Conservation (phyloP, 2,888 invertebrate genomes). For the Phyllotreta cruciferae region DNA sequence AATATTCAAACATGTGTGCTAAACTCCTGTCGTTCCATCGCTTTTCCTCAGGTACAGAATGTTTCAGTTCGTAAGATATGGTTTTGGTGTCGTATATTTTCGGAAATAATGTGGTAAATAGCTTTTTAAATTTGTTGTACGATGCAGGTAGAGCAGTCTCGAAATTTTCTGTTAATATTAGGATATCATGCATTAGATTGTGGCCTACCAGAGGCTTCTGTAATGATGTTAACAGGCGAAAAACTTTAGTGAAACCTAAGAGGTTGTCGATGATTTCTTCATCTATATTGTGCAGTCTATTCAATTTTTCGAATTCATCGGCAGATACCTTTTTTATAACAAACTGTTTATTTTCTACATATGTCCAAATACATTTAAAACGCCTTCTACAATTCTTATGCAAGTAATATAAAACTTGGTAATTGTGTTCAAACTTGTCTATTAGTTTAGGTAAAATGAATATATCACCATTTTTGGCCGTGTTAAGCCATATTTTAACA, state of each 20-base stretch:
- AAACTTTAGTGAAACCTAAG: constrained; percentile 73
- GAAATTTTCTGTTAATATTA: constrained; percentile 77
- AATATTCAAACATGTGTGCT: constrained; percentile 67
- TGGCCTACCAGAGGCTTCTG: constrained; percentile 80
- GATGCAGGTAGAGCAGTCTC: constrained; percentile 71
- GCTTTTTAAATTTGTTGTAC: constrained; percentile 70
- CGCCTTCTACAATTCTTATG: constrained; percentile 66
- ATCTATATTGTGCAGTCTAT: constrained; percentile 59
- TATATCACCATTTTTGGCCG: constrained; percentile 46
- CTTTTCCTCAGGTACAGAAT: constrained; percentile 50
- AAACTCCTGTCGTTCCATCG: constrained; percentile 62
- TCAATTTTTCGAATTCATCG: constrained; percentile 50
- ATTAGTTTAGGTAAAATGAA: constrained; percentile 47
- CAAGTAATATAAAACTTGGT: constrained; percentile 65
- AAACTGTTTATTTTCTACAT: constrained; percentile 53
- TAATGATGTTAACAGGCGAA: constrained; percentile 65
- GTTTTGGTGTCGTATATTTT: constrained; percentile 76
- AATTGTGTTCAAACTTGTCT: constrained; percentile 57
- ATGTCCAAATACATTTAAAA: constrained; percentile 58
- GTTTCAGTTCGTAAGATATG: constrained; percentile 66
- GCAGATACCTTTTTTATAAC: constrained; percentile 54
- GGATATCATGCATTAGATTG: constrained; percentile 74
- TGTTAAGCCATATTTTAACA: constrained; percentile 56
- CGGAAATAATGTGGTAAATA: constrained; percentile 70
- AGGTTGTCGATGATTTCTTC: constrained; percentile 63